phyloP scores from a whole-genome alignment of 1,140 invertebrate genomes.

The Drosophila bocki region DNA sequence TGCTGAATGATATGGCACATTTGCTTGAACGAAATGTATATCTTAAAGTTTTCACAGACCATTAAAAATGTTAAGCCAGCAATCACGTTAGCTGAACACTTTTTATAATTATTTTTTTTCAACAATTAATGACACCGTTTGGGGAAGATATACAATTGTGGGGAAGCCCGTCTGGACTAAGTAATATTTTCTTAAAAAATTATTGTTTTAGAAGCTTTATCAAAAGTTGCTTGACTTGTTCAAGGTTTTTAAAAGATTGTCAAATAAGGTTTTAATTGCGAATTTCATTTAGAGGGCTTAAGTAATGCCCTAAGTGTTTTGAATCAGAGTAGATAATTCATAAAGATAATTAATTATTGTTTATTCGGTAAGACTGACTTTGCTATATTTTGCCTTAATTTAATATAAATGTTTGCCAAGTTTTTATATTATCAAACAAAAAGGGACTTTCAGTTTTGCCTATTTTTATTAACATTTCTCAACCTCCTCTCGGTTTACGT shows the following conservation, averaged over 20 bases:
- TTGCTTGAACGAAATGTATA: conserved; percentile 21
- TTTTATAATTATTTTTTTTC: conserved; percentile 6
- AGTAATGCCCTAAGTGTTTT: not conserved
- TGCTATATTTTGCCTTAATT: not conserved
- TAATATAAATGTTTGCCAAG: not conserved
- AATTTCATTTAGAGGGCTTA: not conserved
- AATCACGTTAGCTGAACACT: conserved; percentile 17
- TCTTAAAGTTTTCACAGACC: conserved; percentile 21
- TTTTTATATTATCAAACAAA: not conserved
- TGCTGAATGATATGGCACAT: conserved; percentile 18
- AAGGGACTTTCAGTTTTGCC: too few species aligned
- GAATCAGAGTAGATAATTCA: not conserved
- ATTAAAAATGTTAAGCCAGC: conserved; percentile 18
- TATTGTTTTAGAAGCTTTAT: not conserved
- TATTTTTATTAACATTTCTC: not conserved
- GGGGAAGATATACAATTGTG: not conserved
- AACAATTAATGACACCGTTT: not conserved
- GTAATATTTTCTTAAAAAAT: not conserved
- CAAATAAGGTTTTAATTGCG: conserved; percentile 31
- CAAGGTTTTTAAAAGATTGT: conserved; percentile 27
- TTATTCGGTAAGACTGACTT: not conserved
- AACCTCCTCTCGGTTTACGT: conserved; percentile 21
- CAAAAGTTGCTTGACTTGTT: conserved; percentile 33
- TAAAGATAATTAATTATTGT: not conserved
- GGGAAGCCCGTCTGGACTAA: conserved; percentile 11